Evolutionary conservation across 2,888 invertebrate genomes (phyloP).

Genomic region (Diarsia brunnea): DNA sequence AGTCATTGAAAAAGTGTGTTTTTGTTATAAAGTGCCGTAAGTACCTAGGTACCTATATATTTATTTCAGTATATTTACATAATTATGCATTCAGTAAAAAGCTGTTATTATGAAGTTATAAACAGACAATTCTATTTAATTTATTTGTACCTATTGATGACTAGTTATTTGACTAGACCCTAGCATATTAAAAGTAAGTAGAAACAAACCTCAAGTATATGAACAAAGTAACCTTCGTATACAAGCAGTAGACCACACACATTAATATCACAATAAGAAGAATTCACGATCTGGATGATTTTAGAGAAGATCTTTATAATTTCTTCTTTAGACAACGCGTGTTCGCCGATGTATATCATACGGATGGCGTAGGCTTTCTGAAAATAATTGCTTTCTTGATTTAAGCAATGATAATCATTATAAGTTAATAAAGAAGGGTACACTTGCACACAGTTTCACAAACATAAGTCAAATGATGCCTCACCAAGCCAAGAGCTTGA

Average conservation of each 20-base stretch:
- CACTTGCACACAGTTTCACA: background rate
- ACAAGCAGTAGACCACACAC: constrained; percentile 86
- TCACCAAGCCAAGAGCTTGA: constrained; percentile 77
- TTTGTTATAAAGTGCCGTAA: too few species aligned
- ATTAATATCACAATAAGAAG: constrained; percentile 84
- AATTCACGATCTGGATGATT: constrained; percentile 80
- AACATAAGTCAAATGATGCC: constrained; percentile 60
- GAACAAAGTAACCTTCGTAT: constrained; percentile 88
- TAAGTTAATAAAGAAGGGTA: constrained; percentile 9
- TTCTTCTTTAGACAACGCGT: constrained; percentile 79
- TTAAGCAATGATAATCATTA: constrained; percentile 32
- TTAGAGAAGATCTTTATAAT: constrained; percentile 78
- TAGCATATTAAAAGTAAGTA: background rate
- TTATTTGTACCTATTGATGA: too few species aligned
- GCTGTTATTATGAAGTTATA: too few species aligned
- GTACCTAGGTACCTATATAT: too few species aligned
- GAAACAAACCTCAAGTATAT: constrained; percentile 87
- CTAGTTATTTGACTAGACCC: background rate
- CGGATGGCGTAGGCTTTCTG: constrained; percentile 88
- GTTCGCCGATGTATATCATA: constrained; percentile 87
- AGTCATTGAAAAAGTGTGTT: too few species aligned
- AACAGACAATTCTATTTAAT: too few species aligned
- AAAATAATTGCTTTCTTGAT: constrained; percentile 63
- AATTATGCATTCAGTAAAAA: too few species aligned
- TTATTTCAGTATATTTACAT: too few species aligned